Evolutionary conservation across 2,797 vertebrate species (phyloP).

Genomic region (Parauchenoglanis ngamensis): DNA sequence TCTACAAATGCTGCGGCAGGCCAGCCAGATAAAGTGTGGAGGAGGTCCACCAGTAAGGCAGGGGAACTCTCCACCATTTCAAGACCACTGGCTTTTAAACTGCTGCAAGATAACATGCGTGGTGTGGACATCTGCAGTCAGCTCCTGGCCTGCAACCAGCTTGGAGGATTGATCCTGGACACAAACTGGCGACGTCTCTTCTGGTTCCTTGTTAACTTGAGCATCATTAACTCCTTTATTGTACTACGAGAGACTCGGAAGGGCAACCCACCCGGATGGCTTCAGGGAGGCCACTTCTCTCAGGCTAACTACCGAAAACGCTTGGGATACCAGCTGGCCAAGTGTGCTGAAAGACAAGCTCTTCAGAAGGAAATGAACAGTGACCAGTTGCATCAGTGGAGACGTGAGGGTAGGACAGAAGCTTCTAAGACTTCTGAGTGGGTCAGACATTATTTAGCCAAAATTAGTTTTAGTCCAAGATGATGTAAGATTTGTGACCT

Average conservation of each 20-base stretch:
- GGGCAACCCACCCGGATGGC: slow-evolving; percentile 74
- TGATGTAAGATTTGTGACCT: slow-evolving; percentile 72
- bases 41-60: slow-evolving; percentile 67
- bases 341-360: slow-evolving; percentile 64
- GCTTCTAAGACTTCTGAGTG: not conserved
- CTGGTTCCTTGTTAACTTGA: slow-evolving; percentile 79
- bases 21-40: slow-evolving; percentile 73
- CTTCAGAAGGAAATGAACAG: slow-evolving; percentile 48
- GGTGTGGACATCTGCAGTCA: slow-evolving; percentile 83
- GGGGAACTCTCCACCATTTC: slow-evolving; percentile 69
- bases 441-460: slow-evolving; percentile 67
- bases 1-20: slow-evolving; percentile 72
- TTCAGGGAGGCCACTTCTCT: slow-evolving; percentile 74
- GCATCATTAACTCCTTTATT: slow-evolving; percentile 79
- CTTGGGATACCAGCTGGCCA: slow-evolving; percentile 74
- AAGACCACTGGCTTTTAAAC: slow-evolving; percentile 74
- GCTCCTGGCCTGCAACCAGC: slow-evolving; percentile 76
- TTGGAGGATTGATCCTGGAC: slow-evolving; percentile 73
- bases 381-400: slow-evolving; percentile 30
- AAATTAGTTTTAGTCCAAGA: slow-evolving; percentile 66
- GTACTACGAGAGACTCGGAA: slow-evolving; percentile 76
- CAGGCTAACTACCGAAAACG: slow-evolving; percentile 75
- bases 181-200: slow-evolving; percentile 76
- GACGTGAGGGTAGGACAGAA: slow-evolving; percentile 42
- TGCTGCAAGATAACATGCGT: slow-evolving; percentile 81